Evolutionary conservation across 2,797 vertebrate genomes (phyloP).

Genomic region (Phrynocephalus guinanensis): DNA sequence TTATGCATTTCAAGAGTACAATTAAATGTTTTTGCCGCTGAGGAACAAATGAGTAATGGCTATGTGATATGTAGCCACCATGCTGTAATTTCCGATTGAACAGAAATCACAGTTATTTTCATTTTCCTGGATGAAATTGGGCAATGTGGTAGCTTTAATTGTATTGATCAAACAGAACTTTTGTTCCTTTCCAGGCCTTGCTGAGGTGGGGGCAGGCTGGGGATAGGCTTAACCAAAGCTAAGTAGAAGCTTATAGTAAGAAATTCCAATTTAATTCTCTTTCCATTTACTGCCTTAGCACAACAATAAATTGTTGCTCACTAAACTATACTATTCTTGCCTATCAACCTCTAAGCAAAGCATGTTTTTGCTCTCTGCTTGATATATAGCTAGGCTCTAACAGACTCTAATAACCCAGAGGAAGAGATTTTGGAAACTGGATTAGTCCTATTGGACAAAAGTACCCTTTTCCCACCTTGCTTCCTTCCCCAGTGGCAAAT

Average conservation of each 20-base stretch:
- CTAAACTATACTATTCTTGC: conserved; percentile 11
- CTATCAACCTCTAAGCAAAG: neutral
- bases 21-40: conserved; percentile 60
- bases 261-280: conserved; percentile 41
- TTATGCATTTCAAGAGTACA: conserved; percentile 57
- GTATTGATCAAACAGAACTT: conserved; percentile 14
- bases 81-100: conserved; percentile 47
- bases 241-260: conserved; percentile 43
- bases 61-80: neutral
- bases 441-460: neutral
- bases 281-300: conserved; percentile 30
- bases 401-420: neutral
- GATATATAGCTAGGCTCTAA: neutral
- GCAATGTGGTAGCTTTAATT: conserved; percentile 33
- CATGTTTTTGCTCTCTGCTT: neutral
- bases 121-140: conserved; percentile 21
- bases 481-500: neutral
- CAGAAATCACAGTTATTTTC: conserved; percentile 36
- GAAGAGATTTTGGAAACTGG: neutral
- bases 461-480: neutral
- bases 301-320: conserved; percentile 31
- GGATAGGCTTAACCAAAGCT: conserved; percentile 21
- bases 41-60: conserved; percentile 54
- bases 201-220: neutral
- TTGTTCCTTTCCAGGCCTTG: conserved; percentile 41